Conservation (phyloP, 1,140 invertebrate genomes). For the Cotesia typhae region DNA sequence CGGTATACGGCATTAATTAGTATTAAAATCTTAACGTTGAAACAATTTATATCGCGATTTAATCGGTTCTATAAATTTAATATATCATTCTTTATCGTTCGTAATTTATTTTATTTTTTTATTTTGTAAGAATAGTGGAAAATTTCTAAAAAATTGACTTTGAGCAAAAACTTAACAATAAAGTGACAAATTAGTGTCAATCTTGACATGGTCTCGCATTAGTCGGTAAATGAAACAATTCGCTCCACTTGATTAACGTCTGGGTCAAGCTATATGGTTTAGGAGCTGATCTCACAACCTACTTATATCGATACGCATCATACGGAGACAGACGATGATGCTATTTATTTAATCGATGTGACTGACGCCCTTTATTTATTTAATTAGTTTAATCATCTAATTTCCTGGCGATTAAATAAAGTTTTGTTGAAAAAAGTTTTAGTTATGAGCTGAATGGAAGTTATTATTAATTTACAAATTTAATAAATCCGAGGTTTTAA, state of each 20-base stretch:
- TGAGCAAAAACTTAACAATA: too few relatives aligned
- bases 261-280: conserved; percentile 45
- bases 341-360: conserved; percentile 35
- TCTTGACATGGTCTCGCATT: neutral
- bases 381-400: too few relatives aligned
- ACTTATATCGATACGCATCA: conserved; percentile 42
- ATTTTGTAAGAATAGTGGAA: too few relatives aligned
- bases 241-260: conserved; percentile 29
- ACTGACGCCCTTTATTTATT: too few relatives aligned
- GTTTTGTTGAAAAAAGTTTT: too few relatives aligned
- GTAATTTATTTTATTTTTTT: too few relatives aligned
- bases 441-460: too few relatives aligned
- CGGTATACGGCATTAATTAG: conserved; percentile 20
- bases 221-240: neutral
- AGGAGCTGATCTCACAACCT: conserved; percentile 39
- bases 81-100: neutral
- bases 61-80: conserved; percentile 5
- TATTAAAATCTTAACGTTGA: neutral
- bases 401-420: too few relatives aligned
- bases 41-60: neutral
- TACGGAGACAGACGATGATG: conserved; percentile 36
- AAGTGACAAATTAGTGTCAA: conserved; percentile 11
- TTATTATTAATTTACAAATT: too few relatives aligned
- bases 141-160: too few relatives aligned
- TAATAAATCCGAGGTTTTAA: neutral